Evolutionary conservation across 2,888 invertebrate genomes (phyloP).

Genomic region (Pristionchus entomophagus): DNA sequence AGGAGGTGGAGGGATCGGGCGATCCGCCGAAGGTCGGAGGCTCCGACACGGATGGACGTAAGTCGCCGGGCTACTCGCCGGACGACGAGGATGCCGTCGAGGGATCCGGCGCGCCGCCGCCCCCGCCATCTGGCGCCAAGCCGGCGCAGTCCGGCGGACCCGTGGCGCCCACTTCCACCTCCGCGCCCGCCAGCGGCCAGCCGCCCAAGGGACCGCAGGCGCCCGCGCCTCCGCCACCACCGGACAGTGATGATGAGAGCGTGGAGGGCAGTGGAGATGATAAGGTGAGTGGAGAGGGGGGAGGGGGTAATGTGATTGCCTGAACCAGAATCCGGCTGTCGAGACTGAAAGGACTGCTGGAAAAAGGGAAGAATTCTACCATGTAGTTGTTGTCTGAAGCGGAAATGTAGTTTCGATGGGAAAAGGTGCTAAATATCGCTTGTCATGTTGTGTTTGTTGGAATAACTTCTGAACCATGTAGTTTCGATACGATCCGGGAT

Average conservation of each 20-base stretch:
- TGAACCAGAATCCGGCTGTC: too few species aligned
- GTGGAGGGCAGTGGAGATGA: slow-evolving; percentile 52
- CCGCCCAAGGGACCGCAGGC: neutral
- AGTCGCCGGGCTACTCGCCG: slow-evolving; percentile 60
- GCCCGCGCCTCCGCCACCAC: slow-evolving; percentile 50
- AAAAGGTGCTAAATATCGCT: too few species aligned
- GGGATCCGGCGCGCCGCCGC: slow-evolving; percentile 42
- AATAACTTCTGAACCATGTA: too few species aligned
- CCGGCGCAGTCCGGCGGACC: neutral
- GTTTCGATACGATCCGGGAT: too few species aligned
- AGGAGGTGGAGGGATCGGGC: slow-evolving; percentile 42
- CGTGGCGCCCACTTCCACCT: neutral
- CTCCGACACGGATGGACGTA: neutral
- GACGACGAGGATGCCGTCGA: slow-evolving; percentile 62
- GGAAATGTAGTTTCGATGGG: too few species aligned
- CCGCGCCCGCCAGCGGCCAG: neutral
- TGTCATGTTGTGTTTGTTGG: too few species aligned
- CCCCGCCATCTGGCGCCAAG: too few species aligned
- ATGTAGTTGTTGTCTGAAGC: too few species aligned
- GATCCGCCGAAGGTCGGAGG: neutral
- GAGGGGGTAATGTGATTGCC: neutral
- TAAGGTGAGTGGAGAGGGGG: neutral
- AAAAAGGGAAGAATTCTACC: too few species aligned
- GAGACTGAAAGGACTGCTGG: too few species aligned
- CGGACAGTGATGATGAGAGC: slow-evolving; percentile 58